A percentile compares a stretch with the other conserved stretches of the same genome.
These are phyloP conservation scores for Hemibagrus wyckioides DNA, from an alignment of 2,113 vertebrate genomes.

Conservation along the genomic window DNA sequence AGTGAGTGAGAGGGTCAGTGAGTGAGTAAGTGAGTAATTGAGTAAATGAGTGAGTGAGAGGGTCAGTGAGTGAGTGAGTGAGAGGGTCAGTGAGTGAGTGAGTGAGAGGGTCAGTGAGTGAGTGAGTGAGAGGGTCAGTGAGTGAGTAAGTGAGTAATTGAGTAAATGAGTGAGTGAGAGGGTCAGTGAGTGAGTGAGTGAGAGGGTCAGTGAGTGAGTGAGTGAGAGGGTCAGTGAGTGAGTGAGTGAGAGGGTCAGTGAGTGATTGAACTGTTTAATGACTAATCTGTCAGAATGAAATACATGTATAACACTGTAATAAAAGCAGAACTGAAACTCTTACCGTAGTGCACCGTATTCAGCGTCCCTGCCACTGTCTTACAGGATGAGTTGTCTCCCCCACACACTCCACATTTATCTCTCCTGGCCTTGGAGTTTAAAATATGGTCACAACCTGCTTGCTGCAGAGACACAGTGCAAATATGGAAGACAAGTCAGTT, in stretches of 20 bases:
- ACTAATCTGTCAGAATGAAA: neutral
- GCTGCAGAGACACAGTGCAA: constrained; percentile 72
- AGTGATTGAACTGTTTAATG: neutral
- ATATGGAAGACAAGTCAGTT: constrained; percentile 3
- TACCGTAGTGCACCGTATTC: constrained; percentile 94
- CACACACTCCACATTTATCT: constrained; percentile 98
- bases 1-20: neutral
- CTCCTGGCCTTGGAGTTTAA: constrained; percentile 97
- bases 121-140: too few relatives aligned
- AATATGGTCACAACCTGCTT: constrained; percentile 98
- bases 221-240: neutral
- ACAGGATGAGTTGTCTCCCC: constrained; percentile 98
- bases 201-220: neutral
- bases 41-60: neutral
- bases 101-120: neutral
- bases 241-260: neutral
- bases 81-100: neutral
- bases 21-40: neutral
- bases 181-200: neutral
- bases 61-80: neutral
- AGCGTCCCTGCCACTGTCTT: constrained; percentile 93
- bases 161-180: neutral
- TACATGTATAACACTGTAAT: neutral
- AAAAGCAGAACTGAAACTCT: constrained; percentile 45
- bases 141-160: neutral